A percentile compares a stretch with the other conserved stretches of the same genome.
Evolutionary conservation across 2,797 vertebrate genomes (phyloP).

Genomic region (Malurus splendens): DNA sequence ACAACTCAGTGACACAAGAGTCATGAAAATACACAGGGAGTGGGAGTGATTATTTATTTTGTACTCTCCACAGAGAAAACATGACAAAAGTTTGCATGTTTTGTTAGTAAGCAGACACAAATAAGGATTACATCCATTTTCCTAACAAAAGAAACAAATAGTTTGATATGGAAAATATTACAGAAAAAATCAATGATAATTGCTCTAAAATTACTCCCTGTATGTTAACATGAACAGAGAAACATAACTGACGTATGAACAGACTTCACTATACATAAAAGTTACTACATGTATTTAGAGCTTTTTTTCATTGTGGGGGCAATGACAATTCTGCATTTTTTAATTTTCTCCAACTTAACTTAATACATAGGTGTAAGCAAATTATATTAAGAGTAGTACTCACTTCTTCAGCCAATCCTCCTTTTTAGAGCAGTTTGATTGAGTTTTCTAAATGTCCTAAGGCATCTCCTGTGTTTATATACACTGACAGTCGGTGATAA

Average conservation of each 20-base stretch:
- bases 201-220: background rate
- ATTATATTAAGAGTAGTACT: background rate
- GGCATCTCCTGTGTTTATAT: background rate
- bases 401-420: background rate
- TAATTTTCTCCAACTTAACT: background rate
- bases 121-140: background rate
- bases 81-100: background rate
- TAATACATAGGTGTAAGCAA: background rate
- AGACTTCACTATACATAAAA: background rate
- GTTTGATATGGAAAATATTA: background rate
- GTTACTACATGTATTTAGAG: background rate
- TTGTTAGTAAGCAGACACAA: background rate
- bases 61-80: background rate
- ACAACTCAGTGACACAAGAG: background rate
- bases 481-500: background rate
- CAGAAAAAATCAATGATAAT: background rate
- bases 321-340: background rate
- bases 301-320: background rate
- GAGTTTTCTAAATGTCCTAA: background rate
- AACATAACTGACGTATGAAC: rapidly evolving
- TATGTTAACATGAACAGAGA: background rate
- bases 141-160: background rate
- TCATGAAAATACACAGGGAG: background rate
- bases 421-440: background rate
- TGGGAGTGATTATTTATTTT: background rate